Conservation (phyloP, 2,888 invertebrate genomes). For the Epiblema foenella region DNA sequence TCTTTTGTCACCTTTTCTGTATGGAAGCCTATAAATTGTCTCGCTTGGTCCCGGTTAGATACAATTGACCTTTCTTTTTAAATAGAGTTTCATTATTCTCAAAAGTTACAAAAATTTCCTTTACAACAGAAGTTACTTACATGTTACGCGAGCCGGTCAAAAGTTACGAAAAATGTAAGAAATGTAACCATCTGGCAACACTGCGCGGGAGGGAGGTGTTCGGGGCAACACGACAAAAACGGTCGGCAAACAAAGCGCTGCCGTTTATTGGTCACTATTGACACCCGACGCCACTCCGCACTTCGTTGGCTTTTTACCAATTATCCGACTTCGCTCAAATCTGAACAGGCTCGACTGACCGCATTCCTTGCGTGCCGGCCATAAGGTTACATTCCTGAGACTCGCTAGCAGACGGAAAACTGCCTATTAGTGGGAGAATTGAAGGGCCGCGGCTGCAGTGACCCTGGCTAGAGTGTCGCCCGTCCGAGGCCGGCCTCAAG, state of each 20-base stretch:
- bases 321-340: constrained; percentile 12
- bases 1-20: too few relatives aligned
- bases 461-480: constrained; percentile 9
- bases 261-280: constrained; percentile 35
- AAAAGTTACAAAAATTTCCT: too few relatives aligned
- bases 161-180: too few relatives aligned
- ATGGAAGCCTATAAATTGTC: too few relatives aligned
- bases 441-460: neutral
- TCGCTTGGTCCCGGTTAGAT: too few relatives aligned
- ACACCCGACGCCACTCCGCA: constrained; percentile 20
- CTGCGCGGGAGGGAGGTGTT: neutral
- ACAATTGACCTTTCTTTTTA: too few relatives aligned
- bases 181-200: too few relatives aligned
- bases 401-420: neutral
- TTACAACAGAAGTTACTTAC: too few relatives aligned
- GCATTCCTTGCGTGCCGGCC: constrained; percentile 30
- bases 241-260: constrained; percentile 32
- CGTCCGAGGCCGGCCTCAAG: neutral
- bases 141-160: too few relatives aligned
- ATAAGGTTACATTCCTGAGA: constrained; percentile 33
- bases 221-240: constrained; percentile 30
- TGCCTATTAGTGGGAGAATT: constrained; percentile 15
- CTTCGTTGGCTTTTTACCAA: constrained; percentile 13
- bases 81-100: too few relatives aligned
- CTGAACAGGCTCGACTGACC: constrained; percentile 8